phyloP scores from a whole-genome alignment of 2,113 vertebrate genomes.

The Crotalus viridis region DNA sequence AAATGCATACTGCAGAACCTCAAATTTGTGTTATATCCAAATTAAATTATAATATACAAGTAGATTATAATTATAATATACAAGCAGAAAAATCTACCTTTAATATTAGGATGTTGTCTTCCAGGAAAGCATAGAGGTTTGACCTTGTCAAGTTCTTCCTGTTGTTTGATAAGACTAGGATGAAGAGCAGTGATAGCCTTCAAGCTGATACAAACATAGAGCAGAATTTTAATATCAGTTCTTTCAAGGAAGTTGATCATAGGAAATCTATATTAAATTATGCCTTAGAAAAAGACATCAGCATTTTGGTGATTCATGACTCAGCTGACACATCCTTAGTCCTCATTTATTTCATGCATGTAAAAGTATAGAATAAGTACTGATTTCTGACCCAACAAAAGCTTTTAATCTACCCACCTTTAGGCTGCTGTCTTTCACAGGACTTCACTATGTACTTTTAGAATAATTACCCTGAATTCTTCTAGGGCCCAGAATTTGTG shows the following conservation, averaged over 20 bases:
- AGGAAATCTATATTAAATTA: neutral
- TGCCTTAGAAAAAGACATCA: neutral
- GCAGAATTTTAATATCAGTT: neutral
- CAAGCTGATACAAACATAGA: constrained; percentile 10
- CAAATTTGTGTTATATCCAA: neutral
- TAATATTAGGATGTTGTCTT: neutral
- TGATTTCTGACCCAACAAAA: neutral
- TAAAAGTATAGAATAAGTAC: neutral
- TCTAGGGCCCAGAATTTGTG: neutral
- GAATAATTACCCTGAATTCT: neutral
- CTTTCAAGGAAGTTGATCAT: neutral
- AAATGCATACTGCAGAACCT: neutral
- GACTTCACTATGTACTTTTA: neutral
- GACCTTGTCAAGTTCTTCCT: neutral
- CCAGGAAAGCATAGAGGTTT: neutral
- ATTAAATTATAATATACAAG: neutral
- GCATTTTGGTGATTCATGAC: neutral
- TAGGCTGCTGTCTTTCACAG: neutral
- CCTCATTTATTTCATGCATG: neutral
- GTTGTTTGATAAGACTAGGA: neutral
- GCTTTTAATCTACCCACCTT: neutral
- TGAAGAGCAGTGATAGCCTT: constrained; percentile 22
- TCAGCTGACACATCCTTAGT: neutral
- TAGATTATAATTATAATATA: neutral
- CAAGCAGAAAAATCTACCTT: neutral